Conservation (phyloP, 2,888 invertebrate species). For the Clusia tigrina region DNA sequence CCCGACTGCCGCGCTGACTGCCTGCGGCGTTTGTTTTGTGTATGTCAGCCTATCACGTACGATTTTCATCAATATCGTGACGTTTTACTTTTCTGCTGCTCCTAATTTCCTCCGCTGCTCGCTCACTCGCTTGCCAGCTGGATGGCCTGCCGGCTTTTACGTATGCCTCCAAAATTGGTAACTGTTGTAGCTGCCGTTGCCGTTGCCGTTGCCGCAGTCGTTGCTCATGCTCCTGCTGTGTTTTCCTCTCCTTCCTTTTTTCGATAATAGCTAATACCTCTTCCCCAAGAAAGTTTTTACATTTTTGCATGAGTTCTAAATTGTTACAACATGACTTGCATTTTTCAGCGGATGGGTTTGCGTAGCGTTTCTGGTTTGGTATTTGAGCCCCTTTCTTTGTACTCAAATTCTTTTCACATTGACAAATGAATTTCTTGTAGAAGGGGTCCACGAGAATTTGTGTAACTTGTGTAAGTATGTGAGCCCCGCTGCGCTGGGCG, state of each 20-base stretch:
- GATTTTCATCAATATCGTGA: slow-evolving; percentile 56
- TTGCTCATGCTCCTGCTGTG: not conserved
- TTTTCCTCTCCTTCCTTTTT: too few species aligned
- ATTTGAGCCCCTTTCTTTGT: too few species aligned
- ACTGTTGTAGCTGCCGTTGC: slow-evolving; percentile 17
- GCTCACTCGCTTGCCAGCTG: not conserved
- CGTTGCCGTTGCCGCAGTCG: slow-evolving; percentile 27
- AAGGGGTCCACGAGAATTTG: too few species aligned
- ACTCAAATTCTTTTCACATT: too few species aligned
- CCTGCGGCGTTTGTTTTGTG: too few species aligned
- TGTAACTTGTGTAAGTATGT: too few species aligned
- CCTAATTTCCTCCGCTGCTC: not conserved
- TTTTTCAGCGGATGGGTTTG: slow-evolving; percentile 12
- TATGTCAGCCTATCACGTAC: slow-evolving; percentile 53
- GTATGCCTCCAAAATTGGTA: slow-evolving; percentile 24
- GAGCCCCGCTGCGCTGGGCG: too few species aligned
- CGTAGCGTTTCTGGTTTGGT: too few species aligned
- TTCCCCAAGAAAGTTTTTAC: not conserved
- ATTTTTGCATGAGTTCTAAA: slow-evolving; percentile 28
- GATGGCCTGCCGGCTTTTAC: not conserved
- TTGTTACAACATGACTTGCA: slow-evolving; percentile 40
- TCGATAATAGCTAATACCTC: slow-evolving; percentile 9
- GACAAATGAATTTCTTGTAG: too few species aligned
- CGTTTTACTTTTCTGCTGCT: slow-evolving; percentile 42
- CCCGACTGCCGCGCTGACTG: not conserved